Conservation (phyloP, 1,140 invertebrate genomes). For the Tetragonula clypearis region DNA sequence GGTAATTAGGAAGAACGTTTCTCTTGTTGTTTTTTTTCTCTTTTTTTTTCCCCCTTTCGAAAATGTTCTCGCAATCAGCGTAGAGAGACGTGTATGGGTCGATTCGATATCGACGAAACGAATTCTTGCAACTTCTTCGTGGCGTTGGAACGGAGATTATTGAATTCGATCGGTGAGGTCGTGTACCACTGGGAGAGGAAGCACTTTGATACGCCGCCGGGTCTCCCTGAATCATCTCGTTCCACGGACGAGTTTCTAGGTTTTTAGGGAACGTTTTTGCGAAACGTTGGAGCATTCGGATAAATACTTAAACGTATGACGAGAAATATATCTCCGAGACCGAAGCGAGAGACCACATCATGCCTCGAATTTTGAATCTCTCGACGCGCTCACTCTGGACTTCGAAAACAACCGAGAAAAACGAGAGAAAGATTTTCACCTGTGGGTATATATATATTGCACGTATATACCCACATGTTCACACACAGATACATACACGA, state of each 20-base stretch:
- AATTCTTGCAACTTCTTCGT: not conserved
- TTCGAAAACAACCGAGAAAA: not conserved
- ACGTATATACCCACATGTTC: not conserved
- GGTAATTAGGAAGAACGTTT: conserved; percentile 1
- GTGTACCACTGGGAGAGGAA: not conserved
- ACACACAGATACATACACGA: not conserved
- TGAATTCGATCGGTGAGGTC: not conserved
- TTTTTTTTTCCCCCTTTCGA: not conserved
- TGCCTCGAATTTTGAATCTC: conserved; percentile 19
- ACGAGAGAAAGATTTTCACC: not conserved
- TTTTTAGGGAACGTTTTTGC: not conserved
- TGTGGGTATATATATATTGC: not conserved
- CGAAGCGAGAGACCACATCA: not conserved
- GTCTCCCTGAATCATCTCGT: not conserved
- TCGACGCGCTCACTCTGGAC: not conserved
- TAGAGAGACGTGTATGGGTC: not conserved
- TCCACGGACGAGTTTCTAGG: not conserved
- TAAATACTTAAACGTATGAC: not conserved
- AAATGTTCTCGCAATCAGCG: not conserved
- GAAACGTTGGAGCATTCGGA: not conserved
- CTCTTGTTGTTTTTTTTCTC: too few species aligned
- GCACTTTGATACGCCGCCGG: not conserved
- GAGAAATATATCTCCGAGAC: not conserved
- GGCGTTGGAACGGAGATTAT: not conserved
- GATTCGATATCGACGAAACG: not conserved